phyloP scores from a whole-genome alignment of 1,140 invertebrate species.

The Pantala flavescens region DNA sequence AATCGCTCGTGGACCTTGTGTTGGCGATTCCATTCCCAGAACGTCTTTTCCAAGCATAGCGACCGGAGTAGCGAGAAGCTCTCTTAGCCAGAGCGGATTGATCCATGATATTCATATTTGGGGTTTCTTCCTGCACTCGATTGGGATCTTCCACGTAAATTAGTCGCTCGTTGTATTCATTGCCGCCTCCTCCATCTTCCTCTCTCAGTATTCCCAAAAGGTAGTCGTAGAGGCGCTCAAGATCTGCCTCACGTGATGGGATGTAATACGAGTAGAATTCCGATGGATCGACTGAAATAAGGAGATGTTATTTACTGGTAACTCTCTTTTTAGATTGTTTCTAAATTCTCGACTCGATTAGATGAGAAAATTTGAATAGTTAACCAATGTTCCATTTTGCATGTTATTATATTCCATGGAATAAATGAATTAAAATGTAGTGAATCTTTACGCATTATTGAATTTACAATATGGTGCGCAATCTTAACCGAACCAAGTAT shows the following conservation, averaged over 20 bases:
- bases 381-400: too few species aligned
- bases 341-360: too few species aligned
- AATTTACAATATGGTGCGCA: too few species aligned
- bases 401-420: too few species aligned
- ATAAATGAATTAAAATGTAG: too few species aligned
- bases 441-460: too few species aligned
- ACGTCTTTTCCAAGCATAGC: neutral
- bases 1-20: neutral
- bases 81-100: neutral
- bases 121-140: neutral
- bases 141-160: neutral
- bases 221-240: neutral
- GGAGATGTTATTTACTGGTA: neutral
- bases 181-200: neutral
- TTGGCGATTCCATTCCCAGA: neutral
- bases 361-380: too few species aligned
- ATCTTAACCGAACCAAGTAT: too few species aligned
- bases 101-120: neutral
- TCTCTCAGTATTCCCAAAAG: neutral
- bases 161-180: neutral
- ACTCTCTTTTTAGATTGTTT: too few species aligned
- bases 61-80: neutral
- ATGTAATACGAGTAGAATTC: neutral
- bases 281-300: neutral
- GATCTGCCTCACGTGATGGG: neutral